Conservation (phyloP, 2,113 vertebrate species). For the Echinops telfairi region DNA sequence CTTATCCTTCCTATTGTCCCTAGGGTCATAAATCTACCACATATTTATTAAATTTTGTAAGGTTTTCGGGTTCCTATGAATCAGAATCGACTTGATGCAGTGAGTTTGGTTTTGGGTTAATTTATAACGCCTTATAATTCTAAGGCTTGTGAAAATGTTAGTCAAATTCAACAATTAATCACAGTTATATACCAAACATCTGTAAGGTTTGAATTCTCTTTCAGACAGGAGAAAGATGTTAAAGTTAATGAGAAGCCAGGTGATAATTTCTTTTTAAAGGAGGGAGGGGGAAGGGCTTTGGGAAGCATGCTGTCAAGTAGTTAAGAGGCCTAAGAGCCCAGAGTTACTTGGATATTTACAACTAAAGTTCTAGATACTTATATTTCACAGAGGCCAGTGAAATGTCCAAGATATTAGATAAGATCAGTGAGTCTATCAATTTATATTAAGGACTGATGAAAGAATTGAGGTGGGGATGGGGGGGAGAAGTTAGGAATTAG, state of each 20-base stretch:
- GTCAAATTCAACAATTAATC: conserved; percentile 33
- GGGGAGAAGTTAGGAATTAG: not conserved
- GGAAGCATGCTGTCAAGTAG: not conserved
- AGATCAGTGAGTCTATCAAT: not conserved
- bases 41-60: conserved; percentile 36
- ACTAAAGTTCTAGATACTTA: conserved; percentile 37
- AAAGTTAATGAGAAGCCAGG: not conserved
- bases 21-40: not conserved
- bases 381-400: conserved; percentile 31
- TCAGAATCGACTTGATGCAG: too few relatives aligned
- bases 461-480: not conserved
- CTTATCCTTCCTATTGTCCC: not conserved
- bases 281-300: not conserved
- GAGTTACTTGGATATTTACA: conserved; percentile 59
- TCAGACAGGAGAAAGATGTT: conserved; percentile 25
- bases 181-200: conserved; percentile 6
- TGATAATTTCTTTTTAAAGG: not conserved
- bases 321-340: not conserved
- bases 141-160: conserved; percentile 36
- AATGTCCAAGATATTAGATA: not conserved
- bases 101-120: not conserved
- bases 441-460: not conserved
- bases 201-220: conserved; percentile 28
- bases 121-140: conserved; percentile 40
- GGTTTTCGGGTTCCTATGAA: not conserved